phyloP scores from a whole-genome alignment of 2,888 invertebrate species.

The Ichneumoninae sp. region DNA sequence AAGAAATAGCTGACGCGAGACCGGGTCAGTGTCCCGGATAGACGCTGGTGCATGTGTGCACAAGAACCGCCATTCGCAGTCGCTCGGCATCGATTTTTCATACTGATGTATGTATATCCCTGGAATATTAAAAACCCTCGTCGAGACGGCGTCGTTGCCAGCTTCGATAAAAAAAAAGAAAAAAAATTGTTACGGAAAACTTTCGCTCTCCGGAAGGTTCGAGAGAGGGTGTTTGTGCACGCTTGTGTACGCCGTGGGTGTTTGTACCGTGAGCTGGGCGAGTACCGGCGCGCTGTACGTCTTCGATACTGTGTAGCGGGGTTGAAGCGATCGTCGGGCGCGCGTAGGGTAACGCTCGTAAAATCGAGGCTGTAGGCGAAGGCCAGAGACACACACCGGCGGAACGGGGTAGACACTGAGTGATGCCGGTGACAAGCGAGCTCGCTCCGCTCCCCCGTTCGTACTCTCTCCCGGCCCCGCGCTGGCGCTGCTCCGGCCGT shows the following conservation, averaged over 20 bases:
- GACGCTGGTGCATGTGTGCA: background rate
- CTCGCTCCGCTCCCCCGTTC: constrained; percentile 42
- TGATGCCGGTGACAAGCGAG: constrained; percentile 80
- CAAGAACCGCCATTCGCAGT: background rate
- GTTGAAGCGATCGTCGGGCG: constrained; percentile 47
- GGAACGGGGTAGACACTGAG: constrained; percentile 73
- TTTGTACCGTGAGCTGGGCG: background rate
- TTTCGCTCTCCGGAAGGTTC: constrained; percentile 52
- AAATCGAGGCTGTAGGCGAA: constrained; percentile 78
- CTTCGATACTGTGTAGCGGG: constrained; percentile 37
- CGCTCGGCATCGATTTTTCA: background rate
- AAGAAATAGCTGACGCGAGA: constrained; percentile 45
- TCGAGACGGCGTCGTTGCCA: constrained; percentile 1
- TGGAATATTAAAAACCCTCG: background rate
- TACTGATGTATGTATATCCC: background rate
- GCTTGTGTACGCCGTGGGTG: background rate
- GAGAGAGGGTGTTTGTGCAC: background rate
- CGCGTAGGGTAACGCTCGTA: constrained; percentile 75
- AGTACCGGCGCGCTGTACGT: background rate
- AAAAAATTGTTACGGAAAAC: constrained; percentile 12
- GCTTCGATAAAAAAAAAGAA: background rate
- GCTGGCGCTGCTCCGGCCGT: constrained; percentile 37
- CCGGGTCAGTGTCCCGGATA: constrained; percentile 58
- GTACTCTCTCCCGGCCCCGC: constrained; percentile 33
- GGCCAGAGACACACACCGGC: constrained; percentile 68